Evolutionary conservation across 2,888 invertebrate species (phyloP).

Genomic region (Chalcis sispes): DNA sequence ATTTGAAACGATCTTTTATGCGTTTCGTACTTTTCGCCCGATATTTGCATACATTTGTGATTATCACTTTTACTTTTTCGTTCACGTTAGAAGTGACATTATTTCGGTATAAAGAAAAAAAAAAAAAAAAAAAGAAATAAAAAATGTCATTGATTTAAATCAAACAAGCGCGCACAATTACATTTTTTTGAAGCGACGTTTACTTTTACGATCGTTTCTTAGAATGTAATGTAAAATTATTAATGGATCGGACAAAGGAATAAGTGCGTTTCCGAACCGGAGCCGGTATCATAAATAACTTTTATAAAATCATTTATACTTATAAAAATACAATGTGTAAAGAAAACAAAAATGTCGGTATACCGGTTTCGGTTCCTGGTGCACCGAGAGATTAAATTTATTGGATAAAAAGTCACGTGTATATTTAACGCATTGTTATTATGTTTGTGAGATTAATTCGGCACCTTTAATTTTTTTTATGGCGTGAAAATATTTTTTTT

Average conservation of each 20-base stretch:
- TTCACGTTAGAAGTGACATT: no score
- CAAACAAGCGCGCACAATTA: not conserved
- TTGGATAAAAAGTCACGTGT: conserved; percentile 36
- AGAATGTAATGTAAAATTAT: conserved; percentile 35
- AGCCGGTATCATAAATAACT: conserved; percentile 43
- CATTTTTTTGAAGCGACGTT: conserved; percentile 22
- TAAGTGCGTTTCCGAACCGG: conserved; percentile 15
- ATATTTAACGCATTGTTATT: conserved; percentile 39
- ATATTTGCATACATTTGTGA: no score
- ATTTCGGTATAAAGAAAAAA: no score
- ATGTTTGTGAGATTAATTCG: conserved; percentile 30
- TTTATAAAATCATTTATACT: conserved; percentile 51
- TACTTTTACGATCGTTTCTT: conserved; percentile 34
- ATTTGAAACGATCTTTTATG: no score
- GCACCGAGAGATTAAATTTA: conserved; percentile 33
- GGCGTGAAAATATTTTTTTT: no score
- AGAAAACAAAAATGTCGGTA: conserved; percentile 9
- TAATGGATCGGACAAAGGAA: conserved; percentile 31
- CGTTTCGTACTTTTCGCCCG: no score
- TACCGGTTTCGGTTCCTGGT: conserved; percentile 43
- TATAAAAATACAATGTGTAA: conserved; percentile 46
- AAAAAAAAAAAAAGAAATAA: no score
- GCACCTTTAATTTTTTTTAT: conserved; percentile 18
- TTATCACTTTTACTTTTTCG: no score
- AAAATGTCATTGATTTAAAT: conserved; percentile 7